Evolutionary conservation across 2,888 invertebrate species (phyloP), one percentile per base, ranked within the genome.

Genomic region (Morpho helenor): DNA sequence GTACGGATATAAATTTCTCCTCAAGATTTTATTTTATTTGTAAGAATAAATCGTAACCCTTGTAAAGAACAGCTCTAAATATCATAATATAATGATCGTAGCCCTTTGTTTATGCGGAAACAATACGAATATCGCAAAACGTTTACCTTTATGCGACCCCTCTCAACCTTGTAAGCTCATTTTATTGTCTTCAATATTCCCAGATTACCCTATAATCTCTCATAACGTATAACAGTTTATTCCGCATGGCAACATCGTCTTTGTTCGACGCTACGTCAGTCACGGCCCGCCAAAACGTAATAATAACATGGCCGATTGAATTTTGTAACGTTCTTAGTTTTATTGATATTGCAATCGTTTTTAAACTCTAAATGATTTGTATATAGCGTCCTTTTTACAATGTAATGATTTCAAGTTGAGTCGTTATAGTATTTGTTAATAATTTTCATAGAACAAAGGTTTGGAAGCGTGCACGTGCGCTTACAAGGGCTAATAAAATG

Each of bases 141-240:
- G 73, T 74, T 78, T 74, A 73, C 76, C 72, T 73, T 73, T 69
- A 69, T 66, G 66, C 75, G 72, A 72, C 69, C 77, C 73, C 76
- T 71, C 75, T 75, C 73, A 64, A 78, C 74, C 72, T 72, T 69
- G 72, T 84, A 82, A 87, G 87, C 86, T 86, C 78, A 87, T 87
- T 87, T 88, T 84, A 88, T 89, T 89, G 89, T 89, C 85, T 89
- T 87, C 85, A 88, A 89, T 90, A 89, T 89, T 87, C 87, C 87
- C 89, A 89, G 89, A 89, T 90, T 90, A 90, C 80, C 76, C 75
- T 69, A 71, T 87, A 90, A 90, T 89, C 89, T 84, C 87, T 88
- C 85, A 87, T 88, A 88, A 88, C 83, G 82, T 79, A 85, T 81
- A 85, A 85, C 88, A 84, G 88, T 88, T 90, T 89, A 89, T 90